A percentile compares a stretch with the other conserved stretches of the same genome.
Evolutionary conservation across 1,140 invertebrate genomes (phyloP).

Genomic region (Ylistrum balloti): DNA sequence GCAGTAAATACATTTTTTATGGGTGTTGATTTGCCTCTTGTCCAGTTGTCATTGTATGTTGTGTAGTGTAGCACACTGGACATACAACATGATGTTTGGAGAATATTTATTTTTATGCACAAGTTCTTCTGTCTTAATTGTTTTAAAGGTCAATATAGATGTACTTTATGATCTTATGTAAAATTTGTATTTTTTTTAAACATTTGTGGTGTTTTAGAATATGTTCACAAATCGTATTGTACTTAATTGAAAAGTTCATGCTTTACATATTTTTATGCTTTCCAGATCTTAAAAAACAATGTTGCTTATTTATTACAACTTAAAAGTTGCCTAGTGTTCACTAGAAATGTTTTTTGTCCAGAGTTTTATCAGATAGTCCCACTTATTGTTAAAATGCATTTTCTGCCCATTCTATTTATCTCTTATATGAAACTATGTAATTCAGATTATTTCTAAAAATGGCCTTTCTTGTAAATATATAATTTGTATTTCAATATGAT

Average conservation of each 20-base stretch:
- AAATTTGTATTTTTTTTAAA: background rate
- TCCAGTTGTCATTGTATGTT: background rate
- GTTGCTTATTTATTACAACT: background rate
- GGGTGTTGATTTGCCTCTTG: no score
- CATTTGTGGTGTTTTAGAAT: background rate
- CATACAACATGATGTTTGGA: background rate
- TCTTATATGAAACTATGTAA: no score
- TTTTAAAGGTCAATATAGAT: background rate
- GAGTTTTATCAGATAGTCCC: background rate
- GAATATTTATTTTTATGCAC: conserved; percentile 36
- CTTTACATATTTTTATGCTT: background rate
- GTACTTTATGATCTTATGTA: background rate
- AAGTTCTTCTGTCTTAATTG: background rate
- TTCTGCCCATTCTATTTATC: no score
- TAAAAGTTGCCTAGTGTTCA: background rate
- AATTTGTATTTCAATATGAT: no score
- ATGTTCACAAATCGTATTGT: background rate
- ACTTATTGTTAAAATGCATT: background rate
- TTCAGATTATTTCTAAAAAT: no score
- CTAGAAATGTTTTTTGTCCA: background rate
- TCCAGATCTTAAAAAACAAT: background rate
- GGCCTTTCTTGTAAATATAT: no score
- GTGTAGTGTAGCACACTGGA: background rate
- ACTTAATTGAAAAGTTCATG: background rate
- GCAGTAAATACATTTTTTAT: no score